Base-by-base conservation (phyloP, 2,888 invertebrate genomes). In the Sarcophaga subvicina region DNA sequence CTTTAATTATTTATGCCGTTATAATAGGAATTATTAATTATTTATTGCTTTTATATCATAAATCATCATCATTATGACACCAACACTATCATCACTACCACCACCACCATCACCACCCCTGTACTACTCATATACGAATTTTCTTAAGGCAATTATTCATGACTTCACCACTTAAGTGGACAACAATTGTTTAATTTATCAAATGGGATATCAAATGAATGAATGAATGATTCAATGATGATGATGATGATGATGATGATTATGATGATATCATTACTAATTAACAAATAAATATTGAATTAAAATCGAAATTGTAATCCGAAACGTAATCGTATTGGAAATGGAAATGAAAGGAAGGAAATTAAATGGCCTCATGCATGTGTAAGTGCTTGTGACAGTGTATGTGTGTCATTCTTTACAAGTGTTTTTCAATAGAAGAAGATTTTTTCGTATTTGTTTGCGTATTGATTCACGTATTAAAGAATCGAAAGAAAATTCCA, bases 151-250 rank as follows among this genome's bases (percentile, higher is more conserved):
- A 77, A 76, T 77, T 66, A 72, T 80, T 79, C 14, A 49, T 27
- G 72, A 27, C 62, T 20, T 37, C 71, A 72, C 25, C 49, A 59
- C 73, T 83, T 73, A 79, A 83, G 73, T 73, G 63, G 63, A 69
- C 66, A 83, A 73, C 66, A 83, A 73, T 83, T 83, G 73, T 69
- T 22, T 73, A 63, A 78, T 79, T 73, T 67, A 67, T 79, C 67
- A 62, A 37, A 37, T 22, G 1, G 10, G 10, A 37, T 37, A 37
- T 37, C 37, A 37, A 37, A 37, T 37, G 8, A 37, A 37, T 37
- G 37, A 37, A 37, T 37, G 37, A 37, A 37, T 37, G 37, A 37
- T 37, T 37, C 37, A 37, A 37, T 37, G 37, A 37, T 37, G 37
- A 37, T 10, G 37, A 37, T 37, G 22, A 1, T 22, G 22, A 22